A percentile compares a stretch with the other conserved stretches of the same genome.
Conservation (phyloP, 2,797 vertebrate species). For the Oreochromis grahami region DNA sequence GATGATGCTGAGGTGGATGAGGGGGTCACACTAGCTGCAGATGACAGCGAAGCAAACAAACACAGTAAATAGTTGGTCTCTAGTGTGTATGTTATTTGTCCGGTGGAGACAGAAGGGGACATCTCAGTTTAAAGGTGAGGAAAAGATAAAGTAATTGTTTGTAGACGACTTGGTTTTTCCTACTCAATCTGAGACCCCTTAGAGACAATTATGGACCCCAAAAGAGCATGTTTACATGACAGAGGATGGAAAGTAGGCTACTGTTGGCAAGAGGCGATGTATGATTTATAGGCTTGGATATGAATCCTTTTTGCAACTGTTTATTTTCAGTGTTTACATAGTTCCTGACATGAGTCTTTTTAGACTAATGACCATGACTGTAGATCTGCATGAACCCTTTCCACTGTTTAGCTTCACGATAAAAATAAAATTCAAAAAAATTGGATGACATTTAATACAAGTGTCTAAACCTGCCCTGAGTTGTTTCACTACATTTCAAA, state of each 20-base stretch:
- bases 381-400: not conserved
- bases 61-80: slow-evolving; percentile 34
- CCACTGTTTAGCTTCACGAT: not conserved
- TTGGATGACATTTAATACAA: not conserved
- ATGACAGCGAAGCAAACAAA: slow-evolving; percentile 54
- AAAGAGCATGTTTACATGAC: not conserved
- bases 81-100: slow-evolving; percentile 33
- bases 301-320: not conserved
- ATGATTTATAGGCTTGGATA: not conserved
- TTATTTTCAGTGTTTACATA: not conserved
- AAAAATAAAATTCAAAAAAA: not conserved
- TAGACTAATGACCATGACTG: not conserved
- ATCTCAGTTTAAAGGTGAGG: not conserved
- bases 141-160: not conserved
- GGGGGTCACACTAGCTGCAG: slow-evolving; percentile 23
- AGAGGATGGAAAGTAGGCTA: not conserved
- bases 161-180: not conserved
- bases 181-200: not conserved
- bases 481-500: not conserved
- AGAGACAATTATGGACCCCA: not conserved
- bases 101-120: not conserved
- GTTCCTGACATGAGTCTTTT: not conserved
- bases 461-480: not conserved
- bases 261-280: not conserved
- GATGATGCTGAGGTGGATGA: slow-evolving; percentile 11